Base-by-base conservation (phyloP, 1,140 invertebrate genomes). In the Theocolax elegans region DNA sequence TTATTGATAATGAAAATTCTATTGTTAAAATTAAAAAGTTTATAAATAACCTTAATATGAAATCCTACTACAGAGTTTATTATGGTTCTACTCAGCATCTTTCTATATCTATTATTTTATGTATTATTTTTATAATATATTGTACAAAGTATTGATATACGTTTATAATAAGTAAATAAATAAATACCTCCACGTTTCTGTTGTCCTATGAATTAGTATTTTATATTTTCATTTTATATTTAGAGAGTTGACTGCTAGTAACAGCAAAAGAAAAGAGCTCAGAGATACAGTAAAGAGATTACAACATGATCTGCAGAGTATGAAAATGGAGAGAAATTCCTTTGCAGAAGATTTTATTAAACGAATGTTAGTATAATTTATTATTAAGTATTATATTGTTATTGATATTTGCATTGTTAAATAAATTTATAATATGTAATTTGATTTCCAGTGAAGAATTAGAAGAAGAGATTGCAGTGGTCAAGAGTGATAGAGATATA, bases 231-330 rank as follows among this genome's bases (percentile, higher is more conserved):
- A 6, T 44, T 51, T 73, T 63, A 27, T 44, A 67, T 68, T 23
- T 46, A 83, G 85, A 10, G 86, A 88, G 74, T 70, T 87, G 15
- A 72, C 76, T n/a, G 72, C 65, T 13, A 79, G 77, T 54, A 75
- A 81, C 56, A 72, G 59, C 6, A 84, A 85, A 58, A 80, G 80
- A 35, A 72, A 77, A n/a, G 77, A 83, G 54, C 62, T 84, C 3
- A 73, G 82, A 9, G 79, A 74, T 48, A 78, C 74, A 13, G 40
- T 86, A 4, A 85, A 79, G 58, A 70, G 75, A 12, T 76, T 85
- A 13, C 80, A 84, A 65, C 72, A 77, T 46, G 78, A 87, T 59
- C 35, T 87, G 9, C 76, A 76, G 23, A 77, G 77, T 9, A 74
- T 76, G 7, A 72, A 63, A 27, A 69, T 74, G 66, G 67, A 76